Evolutionary conservation across 2,113 vertebrate species (phyloP).

Genomic region (Erinaceus europaeus): DNA sequence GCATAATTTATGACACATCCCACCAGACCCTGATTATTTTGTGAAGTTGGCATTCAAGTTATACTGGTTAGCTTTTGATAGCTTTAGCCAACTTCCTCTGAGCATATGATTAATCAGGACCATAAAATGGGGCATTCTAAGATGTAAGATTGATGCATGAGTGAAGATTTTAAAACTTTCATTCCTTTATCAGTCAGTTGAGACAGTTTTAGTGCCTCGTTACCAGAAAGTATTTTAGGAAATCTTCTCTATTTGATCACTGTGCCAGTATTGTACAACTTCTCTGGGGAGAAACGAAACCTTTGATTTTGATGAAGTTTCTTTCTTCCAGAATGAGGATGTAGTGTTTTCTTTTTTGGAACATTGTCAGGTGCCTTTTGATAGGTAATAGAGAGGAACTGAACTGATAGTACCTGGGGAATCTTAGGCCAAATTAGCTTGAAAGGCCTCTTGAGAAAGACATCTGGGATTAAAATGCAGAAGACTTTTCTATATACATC

Average conservation of each 20-base stretch:
- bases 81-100: slow-evolving; percentile 77
- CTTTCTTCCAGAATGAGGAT: slow-evolving; percentile 28
- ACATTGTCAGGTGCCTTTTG: slow-evolving; percentile 47
- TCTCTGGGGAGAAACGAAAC: slow-evolving; percentile 42
- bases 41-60: slow-evolving; percentile 78
- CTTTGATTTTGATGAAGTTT: slow-evolving; percentile 69
- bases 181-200: slow-evolving; percentile 75
- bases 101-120: slow-evolving; percentile 76
- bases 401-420: slow-evolving; percentile 19
- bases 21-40: slow-evolving; percentile 79
- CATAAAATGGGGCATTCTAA: slow-evolving; percentile 71
- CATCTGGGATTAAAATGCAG: background rate
- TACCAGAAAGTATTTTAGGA: slow-evolving; percentile 65
- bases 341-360: slow-evolving; percentile 50
- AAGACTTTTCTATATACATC: background rate
- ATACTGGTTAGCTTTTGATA: slow-evolving; percentile 74
- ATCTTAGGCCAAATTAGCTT: slow-evolving; percentile 37
- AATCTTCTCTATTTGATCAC: slow-evolving; percentile 60
- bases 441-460: slow-evolving; percentile 18
- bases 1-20: slow-evolving; percentile 80
- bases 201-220: slow-evolving; percentile 72
- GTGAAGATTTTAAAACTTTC: slow-evolving; percentile 68
- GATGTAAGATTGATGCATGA: slow-evolving; percentile 65
- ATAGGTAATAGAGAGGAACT: slow-evolving; percentile 39
- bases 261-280: background rate